phyloP scores from a whole-genome alignment of 1,140 invertebrate species.

The Schlechtendalia chinensis region DNA sequence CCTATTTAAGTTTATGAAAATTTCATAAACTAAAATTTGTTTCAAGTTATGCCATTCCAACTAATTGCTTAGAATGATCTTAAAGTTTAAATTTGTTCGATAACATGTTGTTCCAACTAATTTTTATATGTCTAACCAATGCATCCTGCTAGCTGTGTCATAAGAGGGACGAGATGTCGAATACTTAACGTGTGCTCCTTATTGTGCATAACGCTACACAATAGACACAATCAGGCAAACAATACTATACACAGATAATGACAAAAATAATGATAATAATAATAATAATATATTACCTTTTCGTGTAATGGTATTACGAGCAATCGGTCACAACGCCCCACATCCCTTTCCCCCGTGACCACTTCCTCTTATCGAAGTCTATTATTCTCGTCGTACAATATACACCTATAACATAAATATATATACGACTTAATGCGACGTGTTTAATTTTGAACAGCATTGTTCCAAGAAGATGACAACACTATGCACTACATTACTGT shows the following conservation, averaged over 20 bases:
- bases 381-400: not conserved
- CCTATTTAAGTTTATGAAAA: no score
- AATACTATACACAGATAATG: not conserved
- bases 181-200: no score
- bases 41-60: no score
- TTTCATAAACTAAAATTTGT: no score
- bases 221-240: slow-evolving; percentile 14
- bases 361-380: not conserved
- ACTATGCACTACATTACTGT: not conserved
- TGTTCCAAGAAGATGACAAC: slow-evolving; percentile 11
- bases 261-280: slow-evolving; percentile 16
- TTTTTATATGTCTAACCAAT: no score
- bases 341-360: not conserved
- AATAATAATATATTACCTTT: not conserved
- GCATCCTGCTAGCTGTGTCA: no score
- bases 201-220: not conserved
- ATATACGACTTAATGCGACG: no score
- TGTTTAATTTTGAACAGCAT: slow-evolving; percentile 8
- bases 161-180: no score
- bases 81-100: no score
- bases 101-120: no score
- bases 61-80: no score
- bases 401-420: no score
- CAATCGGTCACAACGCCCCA: not conserved
- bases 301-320: not conserved